Base-by-base conservation (phyloP, 2,113 vertebrate species). In the Melanostigma gelatinosum region DNA sequence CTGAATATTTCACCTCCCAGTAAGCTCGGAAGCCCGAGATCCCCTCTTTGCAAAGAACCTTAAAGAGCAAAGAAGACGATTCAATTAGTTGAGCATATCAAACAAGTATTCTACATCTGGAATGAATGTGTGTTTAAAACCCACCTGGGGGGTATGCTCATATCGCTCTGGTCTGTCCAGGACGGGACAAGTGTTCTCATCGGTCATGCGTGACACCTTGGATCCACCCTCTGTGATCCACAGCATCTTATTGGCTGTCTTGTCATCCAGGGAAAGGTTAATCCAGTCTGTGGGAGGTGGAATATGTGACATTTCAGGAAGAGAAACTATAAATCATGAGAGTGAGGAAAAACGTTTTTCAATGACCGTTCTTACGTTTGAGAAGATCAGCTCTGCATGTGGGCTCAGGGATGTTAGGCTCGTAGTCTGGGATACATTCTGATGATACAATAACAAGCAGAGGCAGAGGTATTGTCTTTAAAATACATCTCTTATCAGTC, bases 361-460 rank as follows among this genome's bases (percentile, higher is more conserved):
- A 29, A 74, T 4, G 1, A 15, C 12, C 27, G 9, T 20, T 74
- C 75, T 79, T 86, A 93, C 87, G 65, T 91, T 91, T 92, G 3
- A 93, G 74, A 27, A 93, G 88, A 60, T 92, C 89, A 3, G 65
- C 78, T 85, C 90, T 84, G 79, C 83, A 84, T 12, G 74, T 86
- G 6, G 92, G 93, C 77, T 93, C 91, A 3, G 86, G 86, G 65
- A 90, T 75, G 82, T 92, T 88, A 4, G 91, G 84, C 18, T 91
- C 87, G 24, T 92, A 94, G 58, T 68, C 57, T 6, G 85, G 86
- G 6, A 73, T 66, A 0, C 84, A 83, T 18, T 86, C 87, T 93
- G 72, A 70, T 16, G 1, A 66, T 46, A 38, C 0, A 54, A 40
- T 57, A n/a, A 24, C 20, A 57, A 15, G 52, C 10, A 42, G 24